A percentile compares a stretch with the other conserved stretches of the same genome.
phyloP scores from a whole-genome alignment of 1,140 invertebrate species.

The Aphelenchoides besseyi region DNA sequence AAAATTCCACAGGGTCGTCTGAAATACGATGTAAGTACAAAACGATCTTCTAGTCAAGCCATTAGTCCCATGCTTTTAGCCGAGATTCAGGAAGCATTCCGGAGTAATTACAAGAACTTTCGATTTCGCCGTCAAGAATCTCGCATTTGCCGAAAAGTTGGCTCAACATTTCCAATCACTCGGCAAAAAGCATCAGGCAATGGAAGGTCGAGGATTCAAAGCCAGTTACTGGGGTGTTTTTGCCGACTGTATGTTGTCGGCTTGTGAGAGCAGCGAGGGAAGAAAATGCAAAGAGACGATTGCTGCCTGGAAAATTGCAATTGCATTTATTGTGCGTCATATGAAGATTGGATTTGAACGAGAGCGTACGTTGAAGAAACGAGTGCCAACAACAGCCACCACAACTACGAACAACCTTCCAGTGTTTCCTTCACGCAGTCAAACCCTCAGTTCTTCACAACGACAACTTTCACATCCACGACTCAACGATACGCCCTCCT shows the following conservation, averaged over 20 bases:
- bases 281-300: slow-evolving; percentile 42
- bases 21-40: too few relatives aligned
- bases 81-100: slow-evolving; percentile 42
- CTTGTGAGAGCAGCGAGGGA: slow-evolving; percentile 22
- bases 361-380: slow-evolving; percentile 36
- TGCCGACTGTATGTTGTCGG: slow-evolving; percentile 33
- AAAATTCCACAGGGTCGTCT: slow-evolving; percentile 43
- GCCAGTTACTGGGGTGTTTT: slow-evolving; percentile 48
- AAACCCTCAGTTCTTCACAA: not conserved
- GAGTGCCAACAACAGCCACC: slow-evolving; percentile 43
- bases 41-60: too few relatives aligned
- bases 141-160: slow-evolving; percentile 45
- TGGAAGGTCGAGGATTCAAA: slow-evolving; percentile 41
- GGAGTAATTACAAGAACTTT: slow-evolving; percentile 34
- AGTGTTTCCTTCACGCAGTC: not conserved
- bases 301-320: slow-evolving; percentile 27
- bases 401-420: slow-evolving; percentile 18
- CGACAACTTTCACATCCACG: not conserved
- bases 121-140: slow-evolving; percentile 48
- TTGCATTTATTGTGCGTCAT: slow-evolving; percentile 45
- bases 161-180: slow-evolving; percentile 45
- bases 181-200: slow-evolving; percentile 47
- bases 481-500: not conserved
- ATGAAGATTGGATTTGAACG: slow-evolving; percentile 46
- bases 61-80: too few relatives aligned